Base-by-base conservation (phyloP, 2,888 invertebrate species). In the Yponomeuta malinellus region DNA sequence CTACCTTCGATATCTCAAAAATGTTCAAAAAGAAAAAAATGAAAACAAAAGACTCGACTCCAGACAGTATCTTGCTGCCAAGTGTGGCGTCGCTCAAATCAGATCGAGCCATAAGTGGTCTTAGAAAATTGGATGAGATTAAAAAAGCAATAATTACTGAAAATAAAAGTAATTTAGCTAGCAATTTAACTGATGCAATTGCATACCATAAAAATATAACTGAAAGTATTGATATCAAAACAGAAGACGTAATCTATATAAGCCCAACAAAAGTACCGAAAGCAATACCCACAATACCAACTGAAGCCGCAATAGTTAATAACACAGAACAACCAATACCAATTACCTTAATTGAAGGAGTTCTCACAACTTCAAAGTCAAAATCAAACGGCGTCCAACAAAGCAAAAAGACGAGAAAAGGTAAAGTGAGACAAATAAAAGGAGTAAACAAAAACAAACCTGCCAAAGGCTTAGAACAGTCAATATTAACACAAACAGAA, bases 1-100 rank as follows among this genome's bases (percentile, higher is more conserved):
- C 70, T 29, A 70, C 89, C 2, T 89, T 86, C 73, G 89, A 90
- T 71, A 81, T 90, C 71, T 84, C 87, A 0, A 85, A 83, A 70
- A 79, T 87, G 75, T 85, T 85, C 66, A 84, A 82, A 71, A 85
- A 81, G 74, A 85, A 78, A 59, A 82, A 80, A 43, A 70, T 73
- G 4, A 78, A 78, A 37, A 75, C 70, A 63, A 80, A 77, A 71
- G 67, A 48, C 6, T n/a, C 48, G 1, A 23, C 10, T 29, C 71
- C 71, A 1, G 75, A 75, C 15, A 59, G 52, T 15, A 8, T 59
- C 8, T 59, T 59, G 52, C 1, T 59, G 52, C 83, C 86, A 12
- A 83, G 79, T 48, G 81, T 83, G 0, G 79, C 83, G 0, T 78
- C 83, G 0, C 76, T 83, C 6, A 80, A 74, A 1, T 77, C 77